Evolutionary conservation across 2,888 invertebrate species (phyloP).

Genomic region (Aphodius granarius): DNA sequence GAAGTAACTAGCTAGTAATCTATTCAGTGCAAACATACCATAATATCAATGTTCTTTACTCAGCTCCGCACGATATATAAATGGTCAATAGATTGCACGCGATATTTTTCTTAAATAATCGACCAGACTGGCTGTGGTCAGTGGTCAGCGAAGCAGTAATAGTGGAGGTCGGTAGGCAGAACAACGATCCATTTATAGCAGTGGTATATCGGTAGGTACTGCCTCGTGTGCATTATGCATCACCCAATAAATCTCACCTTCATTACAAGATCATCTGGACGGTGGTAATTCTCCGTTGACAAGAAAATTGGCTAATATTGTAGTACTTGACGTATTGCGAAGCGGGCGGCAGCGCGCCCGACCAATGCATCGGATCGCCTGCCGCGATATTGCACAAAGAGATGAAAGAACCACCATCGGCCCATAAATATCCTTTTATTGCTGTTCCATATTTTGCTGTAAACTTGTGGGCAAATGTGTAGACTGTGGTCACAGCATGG

Average conservation of each 20-base stretch:
- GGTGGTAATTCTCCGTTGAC: conserved; percentile 10
- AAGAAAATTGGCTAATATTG: conserved; percentile 13
- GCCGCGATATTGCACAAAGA: neutral
- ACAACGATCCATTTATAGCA: conserved; percentile 25
- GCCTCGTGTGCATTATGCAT: conserved; percentile 7
- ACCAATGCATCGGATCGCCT: too few relatives aligned
- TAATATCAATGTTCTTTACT: neutral
- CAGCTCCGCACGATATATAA: conserved; percentile 16
- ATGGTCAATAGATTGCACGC: conserved; percentile 24
- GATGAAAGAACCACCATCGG: neutral
- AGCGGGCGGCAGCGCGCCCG: too few relatives aligned
- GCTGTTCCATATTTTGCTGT: neutral
- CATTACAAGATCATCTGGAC: conserved; percentile 9
- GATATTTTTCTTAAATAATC: conserved; percentile 7
- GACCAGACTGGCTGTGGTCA: conserved; percentile 15
- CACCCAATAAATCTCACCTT: conserved; percentile 7
- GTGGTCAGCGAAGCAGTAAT: conserved; percentile 37
- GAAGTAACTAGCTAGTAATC: too few relatives aligned
- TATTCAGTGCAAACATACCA: neutral
- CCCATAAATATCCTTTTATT: neutral
- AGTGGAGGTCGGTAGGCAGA: conserved; percentile 35
- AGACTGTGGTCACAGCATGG: neutral
- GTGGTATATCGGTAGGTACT: neutral
- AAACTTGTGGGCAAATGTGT: neutral
- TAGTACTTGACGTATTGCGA: neutral